Evolutionary conservation across 2,113 vertebrate genomes (phyloP), one percentile per base, ranked within the genome.

Genomic region (Pteropus alecto): DNA sequence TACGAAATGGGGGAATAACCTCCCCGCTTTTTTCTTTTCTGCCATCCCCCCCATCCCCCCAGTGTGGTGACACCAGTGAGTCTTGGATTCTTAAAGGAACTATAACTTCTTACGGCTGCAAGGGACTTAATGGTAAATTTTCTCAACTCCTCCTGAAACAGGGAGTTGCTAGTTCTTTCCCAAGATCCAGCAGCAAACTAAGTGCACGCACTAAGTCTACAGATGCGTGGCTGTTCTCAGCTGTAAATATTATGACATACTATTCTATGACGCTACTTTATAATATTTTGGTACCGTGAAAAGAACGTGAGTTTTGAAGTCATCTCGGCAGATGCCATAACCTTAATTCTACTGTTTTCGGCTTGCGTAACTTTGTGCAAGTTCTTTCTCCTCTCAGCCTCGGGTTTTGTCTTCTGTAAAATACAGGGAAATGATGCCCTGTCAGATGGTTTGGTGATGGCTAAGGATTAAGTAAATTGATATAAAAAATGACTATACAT

Each of bases 31-130:
- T 43, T n/a, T 58, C 10, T 21, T 58, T 46, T 41, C 28, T 76
- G 3, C 8, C 2, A 2, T 0, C n/a, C 9, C 16, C 16, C n/a
- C 8, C 1, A 2, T 0, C 28, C 9, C 10, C 51, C 46, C 18
- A 6, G 0, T 16, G 9, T 63, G 48, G 6, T 41, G 58, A 33
- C 46, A 46, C 28, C 0, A 28, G 24, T 4, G 16, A 41, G 4
- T 43, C n/a, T 67, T 51, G 8, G 22, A 19, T 82, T 91, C n/a
- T 73, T 65, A 63, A 74, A 86, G 41, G 7, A 78, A 6, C 5
- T 61, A 0, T 73, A 5, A 54, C 21, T 7, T 54, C 61, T 68
- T 26, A 19, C 38, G 43, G 6, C 63, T 60, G 2, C 5, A 18
- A 41, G 6, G 4, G 19, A 76, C n/a, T 48, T 46, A 1, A 26